These are phyloP conservation scores for Clamator glandarius DNA, from an alignment of 2,797 vertebrate species.

Conservation along the genomic window DNA sequence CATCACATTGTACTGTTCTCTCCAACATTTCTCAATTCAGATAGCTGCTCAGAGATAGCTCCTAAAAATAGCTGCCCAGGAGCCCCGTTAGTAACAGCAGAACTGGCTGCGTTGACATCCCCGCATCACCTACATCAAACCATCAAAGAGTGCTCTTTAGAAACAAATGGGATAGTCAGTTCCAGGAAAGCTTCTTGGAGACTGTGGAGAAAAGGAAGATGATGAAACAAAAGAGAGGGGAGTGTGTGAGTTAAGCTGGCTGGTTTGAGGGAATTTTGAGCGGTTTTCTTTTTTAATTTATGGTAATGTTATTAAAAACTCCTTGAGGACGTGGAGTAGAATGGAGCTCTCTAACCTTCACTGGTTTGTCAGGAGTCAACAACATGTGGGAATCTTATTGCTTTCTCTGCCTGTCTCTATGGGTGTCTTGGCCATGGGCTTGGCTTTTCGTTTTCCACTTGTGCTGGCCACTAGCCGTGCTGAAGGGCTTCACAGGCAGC, in stretches of 20 bases:
- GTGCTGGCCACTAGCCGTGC: background rate
- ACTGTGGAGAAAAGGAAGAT: background rate
- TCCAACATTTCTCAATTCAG: background rate
- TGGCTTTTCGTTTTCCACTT: background rate
- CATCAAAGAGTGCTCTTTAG: background rate
- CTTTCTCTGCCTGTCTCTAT: background rate
- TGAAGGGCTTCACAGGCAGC: background rate
- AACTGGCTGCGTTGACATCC: background rate
- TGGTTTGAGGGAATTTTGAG: background rate
- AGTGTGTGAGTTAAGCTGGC: background rate
- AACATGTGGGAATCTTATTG: rapidly evolving
- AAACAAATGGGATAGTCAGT: background rate
- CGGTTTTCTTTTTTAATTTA: background rate
- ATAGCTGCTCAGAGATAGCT: background rate
- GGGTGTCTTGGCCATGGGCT: background rate
- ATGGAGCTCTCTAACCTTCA: background rate
- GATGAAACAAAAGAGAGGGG: background rate
- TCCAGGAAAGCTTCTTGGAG: background rate
- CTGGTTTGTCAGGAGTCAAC: background rate
- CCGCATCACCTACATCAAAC: rapidly evolving
- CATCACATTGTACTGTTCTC: background rate
- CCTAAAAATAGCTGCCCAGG: background rate
- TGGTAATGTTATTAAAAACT: slow-evolving; percentile 12
- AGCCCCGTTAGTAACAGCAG: background rate
- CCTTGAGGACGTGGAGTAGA: background rate